These are phyloP conservation scores for Candidula unifasciata DNA, from an alignment of 2,888 invertebrate genomes.

Conservation along the genomic window DNA sequence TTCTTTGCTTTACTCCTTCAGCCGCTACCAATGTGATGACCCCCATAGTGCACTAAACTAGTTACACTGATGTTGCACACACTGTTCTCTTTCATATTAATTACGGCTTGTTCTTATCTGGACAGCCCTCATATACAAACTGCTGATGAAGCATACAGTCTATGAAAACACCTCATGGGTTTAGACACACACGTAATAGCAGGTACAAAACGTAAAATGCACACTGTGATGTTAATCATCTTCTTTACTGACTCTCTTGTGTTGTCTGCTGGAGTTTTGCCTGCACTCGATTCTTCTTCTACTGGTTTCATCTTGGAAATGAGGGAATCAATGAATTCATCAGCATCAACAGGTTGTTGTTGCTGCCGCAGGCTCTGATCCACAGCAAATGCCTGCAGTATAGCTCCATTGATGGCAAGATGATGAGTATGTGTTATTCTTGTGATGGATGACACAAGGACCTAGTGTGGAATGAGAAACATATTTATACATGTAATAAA, in stretches of 20 bases:
- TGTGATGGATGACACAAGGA: conserved; percentile 70
- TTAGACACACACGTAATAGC: no score
- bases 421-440: conserved; percentile 82
- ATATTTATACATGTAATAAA: neutral
- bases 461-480: conserved; percentile 21
- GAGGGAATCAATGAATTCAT: conserved; percentile 62
- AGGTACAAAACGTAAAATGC: neutral
- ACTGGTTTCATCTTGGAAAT: conserved; percentile 59
- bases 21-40: no score
- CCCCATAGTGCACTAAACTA: no score
- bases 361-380: conserved; percentile 80
- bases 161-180: no score
- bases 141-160: no score
- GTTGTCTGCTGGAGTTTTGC: conserved; percentile 8
- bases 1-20: no score
- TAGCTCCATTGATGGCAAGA: conserved; percentile 78
- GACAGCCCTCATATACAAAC: neutral
- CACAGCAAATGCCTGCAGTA: conserved; percentile 81
- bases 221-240: neutral
- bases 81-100: no score
- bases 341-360: conserved; percentile 57
- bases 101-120: no score
- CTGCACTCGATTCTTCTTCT: conserved; percentile 54
- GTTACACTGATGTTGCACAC: no score
- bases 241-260: conserved; percentile 17